Base-by-base conservation (phyloP, 2,113 vertebrate species). In the Choloepus hoffmanni region DNA sequence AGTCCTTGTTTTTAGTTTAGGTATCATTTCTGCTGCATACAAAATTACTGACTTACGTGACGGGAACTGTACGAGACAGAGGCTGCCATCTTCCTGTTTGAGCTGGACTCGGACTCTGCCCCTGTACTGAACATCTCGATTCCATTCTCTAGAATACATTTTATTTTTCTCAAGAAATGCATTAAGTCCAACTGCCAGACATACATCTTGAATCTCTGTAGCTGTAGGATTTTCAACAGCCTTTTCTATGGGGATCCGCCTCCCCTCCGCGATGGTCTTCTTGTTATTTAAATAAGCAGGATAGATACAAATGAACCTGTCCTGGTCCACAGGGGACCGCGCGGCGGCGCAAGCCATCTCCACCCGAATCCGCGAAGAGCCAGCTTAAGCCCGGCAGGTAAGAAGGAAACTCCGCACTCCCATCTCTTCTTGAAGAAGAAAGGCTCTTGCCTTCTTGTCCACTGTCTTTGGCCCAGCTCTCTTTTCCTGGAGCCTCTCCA, bases 151-250 rank as follows among this genome's bases (percentile, higher is more conserved):
- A 36, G 36, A 36, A 36, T 36, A 36, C 36, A 36, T 36, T 36
- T 36, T 36, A 36, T 36, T 36, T 36, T 36, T 36, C 99, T 99
- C 99, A 67, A 99, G 68, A 60, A 99, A 98, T 30, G 99, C 99
- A 14, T 99, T 99, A 95, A 99, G 97, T 96, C 99, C 99, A 84
- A 99, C 98, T 6, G 99, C 99, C 36, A 36, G 36, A 36, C 36
- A 36, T 36, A 36, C 36, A 36, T 36, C 36, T 36, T 36, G 36
- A 36, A 99, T 99, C 98, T 99, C 99, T 2, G 98, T 97, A 97
- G 99, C 99, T 0, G 99, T 99, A 7, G 99, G 99, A 92, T 99
- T 99, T 98, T 99, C 99, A 98, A 99, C 99, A 74, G 99, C 99
- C 99, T 99, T 99, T 88, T 99, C 99, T 78, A 98, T 36, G 12